Conservation (phyloP, 2,888 invertebrate species). For the Heliconius hortense region DNA sequence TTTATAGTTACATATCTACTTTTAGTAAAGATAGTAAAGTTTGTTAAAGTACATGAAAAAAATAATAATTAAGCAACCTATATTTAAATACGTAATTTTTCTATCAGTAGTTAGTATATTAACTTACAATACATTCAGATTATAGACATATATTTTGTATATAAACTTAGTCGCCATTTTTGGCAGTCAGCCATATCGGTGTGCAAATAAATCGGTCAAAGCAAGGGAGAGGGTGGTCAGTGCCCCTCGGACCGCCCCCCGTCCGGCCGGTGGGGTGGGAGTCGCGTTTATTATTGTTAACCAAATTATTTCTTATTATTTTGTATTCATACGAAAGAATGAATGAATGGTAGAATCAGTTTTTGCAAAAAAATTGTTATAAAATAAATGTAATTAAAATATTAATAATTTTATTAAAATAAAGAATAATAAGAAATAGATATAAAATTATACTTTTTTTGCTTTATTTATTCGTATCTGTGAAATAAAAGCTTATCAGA, state of each 20-base stretch:
- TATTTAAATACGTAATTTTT: background rate
- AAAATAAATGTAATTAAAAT: background rate
- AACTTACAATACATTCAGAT: background rate
- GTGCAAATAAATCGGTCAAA: slow-evolving; percentile 70
- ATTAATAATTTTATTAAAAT: too few species aligned
- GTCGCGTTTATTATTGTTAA: slow-evolving; percentile 31
- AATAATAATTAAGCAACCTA: background rate
- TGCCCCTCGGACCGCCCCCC: slow-evolving; percentile 51
- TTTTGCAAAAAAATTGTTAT: background rate
- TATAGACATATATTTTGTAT: slow-evolving; percentile 21
- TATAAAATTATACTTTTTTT: too few species aligned
- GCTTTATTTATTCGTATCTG: too few species aligned
- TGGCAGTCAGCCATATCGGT: slow-evolving; percentile 59
- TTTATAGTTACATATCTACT: too few species aligned
- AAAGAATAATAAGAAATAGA: too few species aligned
- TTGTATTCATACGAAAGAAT: background rate
- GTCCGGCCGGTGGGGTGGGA: slow-evolving; percentile 15
- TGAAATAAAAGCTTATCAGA: too few species aligned
- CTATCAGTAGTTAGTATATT: background rate
- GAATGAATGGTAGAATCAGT: background rate
- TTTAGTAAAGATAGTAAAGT: background rate
- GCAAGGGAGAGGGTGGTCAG: slow-evolving; percentile 74
- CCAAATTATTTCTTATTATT: background rate
- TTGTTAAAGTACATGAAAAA: background rate
- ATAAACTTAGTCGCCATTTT: slow-evolving; percentile 23